Evolutionary conservation across 2,888 invertebrate genomes (phyloP).

Genomic region (Gnatocerus cornutus): DNA sequence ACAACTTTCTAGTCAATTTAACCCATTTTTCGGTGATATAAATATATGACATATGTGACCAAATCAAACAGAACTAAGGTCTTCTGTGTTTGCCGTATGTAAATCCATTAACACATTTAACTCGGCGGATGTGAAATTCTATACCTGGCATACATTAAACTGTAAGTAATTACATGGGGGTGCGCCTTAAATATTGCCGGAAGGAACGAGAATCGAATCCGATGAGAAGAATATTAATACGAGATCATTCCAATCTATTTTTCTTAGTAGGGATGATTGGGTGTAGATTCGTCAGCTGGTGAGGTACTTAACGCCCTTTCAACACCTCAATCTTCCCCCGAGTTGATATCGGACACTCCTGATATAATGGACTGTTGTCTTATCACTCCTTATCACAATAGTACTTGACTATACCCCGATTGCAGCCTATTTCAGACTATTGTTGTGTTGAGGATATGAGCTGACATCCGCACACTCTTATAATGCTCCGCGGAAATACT

Average conservation of each 20-base stretch:
- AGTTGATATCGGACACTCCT: conserved; percentile 51
- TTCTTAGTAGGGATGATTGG: conserved; percentile 29
- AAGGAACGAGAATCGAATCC: neutral
- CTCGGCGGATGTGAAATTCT: conserved; percentile 44
- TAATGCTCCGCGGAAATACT: conserved; percentile 19
- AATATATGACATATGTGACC: conserved; percentile 51
- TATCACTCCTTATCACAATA: conserved; percentile 57
- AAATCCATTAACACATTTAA: conserved; percentile 53
- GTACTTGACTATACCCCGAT: conserved; percentile 54
- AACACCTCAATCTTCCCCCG: conserved; percentile 48
- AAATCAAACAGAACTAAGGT: conserved; percentile 53
- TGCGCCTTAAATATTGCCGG: conserved; percentile 8
- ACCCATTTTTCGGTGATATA: conserved; percentile 30
- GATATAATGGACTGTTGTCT: conserved; percentile 57
- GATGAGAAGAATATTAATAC: neutral
- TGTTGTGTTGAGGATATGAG: conserved; percentile 48
- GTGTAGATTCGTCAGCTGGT: conserved; percentile 51
- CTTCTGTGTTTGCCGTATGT: conserved; percentile 49
- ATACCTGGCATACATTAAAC: conserved; percentile 40
- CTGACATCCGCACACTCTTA: conserved; percentile 48
- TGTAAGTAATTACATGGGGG: conserved; percentile 24
- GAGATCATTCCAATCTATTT: conserved; percentile 12
- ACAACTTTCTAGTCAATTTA: conserved; percentile 42
- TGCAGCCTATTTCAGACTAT: conserved; percentile 50
- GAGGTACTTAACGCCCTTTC: conserved; percentile 49